phyloP scores from a whole-genome alignment of 2,113 vertebrate genomes.

The Gnathonemus longibarbis region DNA sequence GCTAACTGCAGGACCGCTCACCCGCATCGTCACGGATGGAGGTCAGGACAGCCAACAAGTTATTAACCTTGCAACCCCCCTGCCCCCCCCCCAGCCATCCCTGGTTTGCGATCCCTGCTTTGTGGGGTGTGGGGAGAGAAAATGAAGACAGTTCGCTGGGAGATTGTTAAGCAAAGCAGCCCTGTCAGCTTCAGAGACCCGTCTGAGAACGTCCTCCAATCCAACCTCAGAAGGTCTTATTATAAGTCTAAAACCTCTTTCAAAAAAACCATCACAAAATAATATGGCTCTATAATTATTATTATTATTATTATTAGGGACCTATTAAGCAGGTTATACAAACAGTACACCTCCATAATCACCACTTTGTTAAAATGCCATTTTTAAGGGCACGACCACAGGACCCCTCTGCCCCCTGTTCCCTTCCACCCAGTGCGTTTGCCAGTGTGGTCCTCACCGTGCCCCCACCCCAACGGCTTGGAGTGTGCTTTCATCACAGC shows the following conservation, averaged over 20 bases:
- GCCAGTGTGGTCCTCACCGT: background rate
- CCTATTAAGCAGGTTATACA: background rate
- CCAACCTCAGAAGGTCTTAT: background rate
- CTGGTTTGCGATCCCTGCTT: constrained; percentile 40
- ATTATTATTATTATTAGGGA: background rate
- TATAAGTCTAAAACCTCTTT: background rate
- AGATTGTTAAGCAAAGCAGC: background rate
- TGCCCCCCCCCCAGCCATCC: background rate
- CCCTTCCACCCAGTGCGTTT: background rate
- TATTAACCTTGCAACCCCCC: constrained; percentile 38
- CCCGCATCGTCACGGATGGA: constrained; percentile 38
- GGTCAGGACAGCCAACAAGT: constrained; percentile 51
- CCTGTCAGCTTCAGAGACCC: background rate
- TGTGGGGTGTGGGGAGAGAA: background rate
- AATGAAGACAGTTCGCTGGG: background rate
- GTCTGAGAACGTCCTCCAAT: background rate
- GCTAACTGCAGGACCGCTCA: constrained; percentile 36
- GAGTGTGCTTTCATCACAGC: constrained; percentile 31
- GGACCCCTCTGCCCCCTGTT: background rate
- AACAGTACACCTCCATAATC: background rate
- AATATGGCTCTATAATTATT: background rate
- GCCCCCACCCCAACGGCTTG: background rate
- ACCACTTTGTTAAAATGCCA: background rate
- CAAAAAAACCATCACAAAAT: background rate
- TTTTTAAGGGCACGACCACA: background rate